Conservation (phyloP, 1,140 invertebrate genomes). For the Habropoda laboriosa region DNA sequence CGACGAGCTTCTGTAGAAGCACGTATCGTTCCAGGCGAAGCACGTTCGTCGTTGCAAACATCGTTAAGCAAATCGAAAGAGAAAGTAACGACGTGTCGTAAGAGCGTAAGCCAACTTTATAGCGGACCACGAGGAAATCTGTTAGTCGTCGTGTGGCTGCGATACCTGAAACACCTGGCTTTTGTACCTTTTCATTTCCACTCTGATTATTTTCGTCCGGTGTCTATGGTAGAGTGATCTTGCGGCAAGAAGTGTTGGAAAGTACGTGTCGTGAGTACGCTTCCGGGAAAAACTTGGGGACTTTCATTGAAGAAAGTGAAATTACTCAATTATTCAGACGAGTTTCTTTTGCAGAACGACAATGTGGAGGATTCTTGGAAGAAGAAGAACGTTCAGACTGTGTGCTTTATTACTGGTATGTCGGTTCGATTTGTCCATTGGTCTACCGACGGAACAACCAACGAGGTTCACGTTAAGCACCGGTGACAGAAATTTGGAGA, state of each 20-base stretch:
- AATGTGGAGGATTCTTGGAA: not conserved
- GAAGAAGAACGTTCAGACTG: not conserved
- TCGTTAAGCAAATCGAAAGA: conserved; percentile 52
- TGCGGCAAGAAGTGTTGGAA: not conserved
- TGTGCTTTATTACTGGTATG: not conserved
- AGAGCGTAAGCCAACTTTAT: conserved; percentile 45
- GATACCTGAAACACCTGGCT: not conserved
- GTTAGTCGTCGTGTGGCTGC: conserved; percentile 46
- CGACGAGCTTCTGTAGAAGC: not conserved
- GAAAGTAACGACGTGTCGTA: conserved; percentile 71
- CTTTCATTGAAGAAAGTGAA: not conserved
- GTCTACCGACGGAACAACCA: conserved; percentile 64
- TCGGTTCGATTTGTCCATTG: conserved; percentile 5
- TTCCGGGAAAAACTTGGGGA: too few relatives aligned
- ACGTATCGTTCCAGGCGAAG: not conserved
- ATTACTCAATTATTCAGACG: too few relatives aligned
- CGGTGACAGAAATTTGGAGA: conserved; percentile 28
- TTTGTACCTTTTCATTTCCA: not conserved
- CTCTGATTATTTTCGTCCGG: not conserved
- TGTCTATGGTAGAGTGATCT: not conserved
- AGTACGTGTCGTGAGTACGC: not conserved
- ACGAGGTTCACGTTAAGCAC: conserved; percentile 67
- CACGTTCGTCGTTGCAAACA: not conserved
- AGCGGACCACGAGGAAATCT: conserved; percentile 7
- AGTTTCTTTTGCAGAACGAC: not conserved